Percentiles rank a stretch among this genome's conserved stretches.
These are phyloP conservation scores for Rhynchomys soricoides DNA, from an alignment of 2,113 vertebrate species.

Conservation along the genomic window DNA sequence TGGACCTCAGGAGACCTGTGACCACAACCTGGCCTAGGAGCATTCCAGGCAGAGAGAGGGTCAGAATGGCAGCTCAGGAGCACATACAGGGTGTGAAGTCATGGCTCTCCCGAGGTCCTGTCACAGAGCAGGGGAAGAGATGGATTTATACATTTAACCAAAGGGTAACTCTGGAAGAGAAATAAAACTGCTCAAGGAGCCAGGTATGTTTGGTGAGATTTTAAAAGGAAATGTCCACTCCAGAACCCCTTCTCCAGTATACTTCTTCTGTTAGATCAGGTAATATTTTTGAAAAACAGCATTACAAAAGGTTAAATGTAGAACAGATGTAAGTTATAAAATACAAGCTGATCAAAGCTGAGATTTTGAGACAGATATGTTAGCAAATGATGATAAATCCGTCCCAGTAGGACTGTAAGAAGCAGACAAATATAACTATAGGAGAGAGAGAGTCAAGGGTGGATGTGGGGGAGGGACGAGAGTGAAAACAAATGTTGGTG, in stretches of 20 bases:
- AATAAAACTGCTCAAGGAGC: constrained; percentile 44
- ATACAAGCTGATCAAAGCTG: constrained; percentile 98
- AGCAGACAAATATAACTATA: constrained; percentile 94
- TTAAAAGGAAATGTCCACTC: constrained; percentile 67
- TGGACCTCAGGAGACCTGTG: not conserved
- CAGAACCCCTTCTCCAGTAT: constrained; percentile 84
- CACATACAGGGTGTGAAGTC: not conserved
- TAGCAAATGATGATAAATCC: constrained; percentile 99
- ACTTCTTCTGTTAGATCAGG: constrained; percentile 91
- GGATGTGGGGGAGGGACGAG: constrained; percentile 81
- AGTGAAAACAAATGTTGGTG: constrained; percentile 92
- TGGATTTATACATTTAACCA: constrained; percentile 58
- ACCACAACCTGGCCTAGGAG: not conserved
- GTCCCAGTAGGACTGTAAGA: constrained; percentile 95
- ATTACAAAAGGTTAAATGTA: constrained; percentile 97
- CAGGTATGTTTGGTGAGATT: constrained; percentile 41
- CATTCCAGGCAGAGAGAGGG: not conserved
- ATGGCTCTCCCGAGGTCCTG: not conserved
- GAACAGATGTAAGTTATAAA: constrained; percentile 99
- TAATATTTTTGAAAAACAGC: constrained; percentile 96
- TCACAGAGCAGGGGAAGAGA: not conserved
- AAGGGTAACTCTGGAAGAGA: constrained; percentile 31
- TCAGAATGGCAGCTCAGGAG: not conserved
- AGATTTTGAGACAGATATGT: constrained; percentile 95
- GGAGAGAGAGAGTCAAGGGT: constrained; percentile 88